Evolutionary conservation across 2,797 vertebrate species (phyloP).

Genomic region (Muscicapa striata): DNA sequence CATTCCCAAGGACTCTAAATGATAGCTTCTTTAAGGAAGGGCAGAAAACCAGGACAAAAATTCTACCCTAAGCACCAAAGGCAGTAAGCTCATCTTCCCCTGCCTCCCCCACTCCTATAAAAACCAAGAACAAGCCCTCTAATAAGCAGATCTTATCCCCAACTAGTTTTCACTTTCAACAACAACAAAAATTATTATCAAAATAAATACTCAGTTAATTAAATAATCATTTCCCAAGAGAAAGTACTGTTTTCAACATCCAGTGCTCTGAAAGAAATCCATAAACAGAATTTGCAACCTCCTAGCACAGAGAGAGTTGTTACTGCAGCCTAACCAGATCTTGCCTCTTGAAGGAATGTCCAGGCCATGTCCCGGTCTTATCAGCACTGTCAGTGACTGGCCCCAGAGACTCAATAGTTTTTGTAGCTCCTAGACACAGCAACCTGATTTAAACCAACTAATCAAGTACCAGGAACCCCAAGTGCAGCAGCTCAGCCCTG

Average conservation of each 20-base stretch:
- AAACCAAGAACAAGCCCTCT: neutral
- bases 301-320: neutral
- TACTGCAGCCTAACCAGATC: neutral
- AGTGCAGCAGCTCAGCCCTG: neutral
- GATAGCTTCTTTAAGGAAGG: neutral
- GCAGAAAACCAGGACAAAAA: neutral
- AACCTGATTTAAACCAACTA: neutral
- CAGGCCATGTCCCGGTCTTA: fast-evolving
- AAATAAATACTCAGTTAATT: conserved; percentile 32
- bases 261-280: neutral
- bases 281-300: neutral
- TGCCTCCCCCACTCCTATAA: neutral
- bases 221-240: conserved; percentile 12
- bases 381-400: neutral
- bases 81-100: neutral
- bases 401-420: neutral
- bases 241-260: conserved; percentile 1
- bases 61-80: neutral
- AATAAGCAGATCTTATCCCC: neutral
- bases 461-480: neutral
- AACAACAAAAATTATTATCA: neutral
- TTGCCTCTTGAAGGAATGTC: neutral
- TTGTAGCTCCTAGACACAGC: neutral
- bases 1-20: neutral
- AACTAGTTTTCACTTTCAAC: neutral